Base-by-base conservation (phyloP, 2,797 vertebrate species). In the Selene dorsalis region DNA sequence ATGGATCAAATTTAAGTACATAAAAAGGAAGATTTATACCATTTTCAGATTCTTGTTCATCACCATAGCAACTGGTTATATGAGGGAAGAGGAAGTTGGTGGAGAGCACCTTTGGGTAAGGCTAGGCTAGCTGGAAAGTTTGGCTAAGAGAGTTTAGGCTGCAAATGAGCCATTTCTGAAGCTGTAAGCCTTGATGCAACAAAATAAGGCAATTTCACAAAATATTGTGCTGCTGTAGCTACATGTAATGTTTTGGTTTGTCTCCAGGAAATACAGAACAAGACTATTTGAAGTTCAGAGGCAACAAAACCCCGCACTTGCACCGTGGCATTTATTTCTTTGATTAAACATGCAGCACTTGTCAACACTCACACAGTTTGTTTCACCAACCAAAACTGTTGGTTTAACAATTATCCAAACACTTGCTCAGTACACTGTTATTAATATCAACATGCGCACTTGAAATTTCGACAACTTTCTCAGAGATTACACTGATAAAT, bases 401-500 rank as follows among this genome's bases (percentile, higher is more conserved):
- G 45, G 43, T 64, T 55, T 3, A 72, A 59, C 67, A 58, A 28
- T n/a, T 28, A 61, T 41, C 35, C 17, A 2, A 58, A 41, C 41
- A 30, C 24, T 20, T 5, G 17, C 30, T 73, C 18, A 18, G 50
- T 39, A 26, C 41, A 16, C 41, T 41, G 41, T 64, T 30, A 66
- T 74, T 38, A 41, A 39, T 41, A 35, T 58, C 58, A 69, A 16
- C 59, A 11, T 59, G 38, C 47, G 58, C 41, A 48, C 22, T 10
- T 65, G 66, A 72, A 63, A 48, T 52, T 7, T 32, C 52, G 24
- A 47, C 55, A 13, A 13, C 28, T 61, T 59, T 57, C 30, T 61
- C 52, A 58, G 52, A 80, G 28, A 63, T 71, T 41, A 68, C 24
- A 2, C 17, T 35, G 59, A 69, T 78, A 62, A 13, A 69, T 64